Evolutionary conservation across 2,113 vertebrate genomes (phyloP).

Genomic region (Theropithecus gelada): DNA sequence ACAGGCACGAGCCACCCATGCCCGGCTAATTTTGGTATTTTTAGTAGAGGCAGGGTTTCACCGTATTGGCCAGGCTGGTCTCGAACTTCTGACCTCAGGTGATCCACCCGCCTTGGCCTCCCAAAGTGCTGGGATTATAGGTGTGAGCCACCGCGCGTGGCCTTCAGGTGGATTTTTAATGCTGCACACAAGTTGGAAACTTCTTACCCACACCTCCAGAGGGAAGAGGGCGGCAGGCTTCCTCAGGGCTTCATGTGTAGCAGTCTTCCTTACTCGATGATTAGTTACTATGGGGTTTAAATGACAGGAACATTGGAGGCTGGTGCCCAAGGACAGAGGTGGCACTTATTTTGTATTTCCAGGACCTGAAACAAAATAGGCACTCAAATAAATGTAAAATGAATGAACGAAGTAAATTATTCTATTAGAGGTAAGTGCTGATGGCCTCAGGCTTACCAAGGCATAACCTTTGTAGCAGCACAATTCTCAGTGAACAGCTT

Average conservation of each 20-base stretch:
- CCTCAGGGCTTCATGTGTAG: neutral
- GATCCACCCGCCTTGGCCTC: too few species aligned
- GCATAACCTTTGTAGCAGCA: neutral
- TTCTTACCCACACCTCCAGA: neutral
- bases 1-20: too few species aligned
- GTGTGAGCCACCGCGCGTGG: too few species aligned
- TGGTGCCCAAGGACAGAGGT: neutral
- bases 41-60: too few species aligned
- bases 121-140: too few species aligned
- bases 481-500: neutral
- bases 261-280: neutral
- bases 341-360: neutral
- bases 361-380: neutral
- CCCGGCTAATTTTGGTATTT: too few species aligned
- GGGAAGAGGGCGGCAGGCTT: too few species aligned
- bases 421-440: neutral
- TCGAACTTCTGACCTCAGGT: too few species aligned
- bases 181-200: neutral
- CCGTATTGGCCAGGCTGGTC: too few species aligned
- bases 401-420: neutral
- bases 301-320: neutral
- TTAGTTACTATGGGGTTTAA: neutral
- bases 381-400: neutral
- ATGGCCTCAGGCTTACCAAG: neutral
- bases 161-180: neutral